These are phyloP conservation scores for Alitta virens DNA, from an alignment of 2,888 invertebrate species.

Conservation along the genomic window DNA sequence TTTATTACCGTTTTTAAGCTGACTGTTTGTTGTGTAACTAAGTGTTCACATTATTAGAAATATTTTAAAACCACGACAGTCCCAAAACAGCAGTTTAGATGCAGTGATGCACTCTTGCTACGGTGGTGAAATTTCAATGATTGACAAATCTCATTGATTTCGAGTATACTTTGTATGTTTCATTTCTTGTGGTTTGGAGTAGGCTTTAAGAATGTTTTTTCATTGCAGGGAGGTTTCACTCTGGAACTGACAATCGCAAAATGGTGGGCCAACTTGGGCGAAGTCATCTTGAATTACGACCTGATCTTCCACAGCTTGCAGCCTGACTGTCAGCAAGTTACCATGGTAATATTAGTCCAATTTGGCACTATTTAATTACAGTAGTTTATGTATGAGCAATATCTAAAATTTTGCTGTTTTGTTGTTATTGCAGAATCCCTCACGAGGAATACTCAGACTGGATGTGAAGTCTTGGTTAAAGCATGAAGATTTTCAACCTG, in stretches of 20 bases:
- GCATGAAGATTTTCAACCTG: conserved; percentile 77
- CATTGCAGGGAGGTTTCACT: conserved; percentile 59
- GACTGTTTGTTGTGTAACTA: no score
- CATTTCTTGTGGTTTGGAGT: no score
- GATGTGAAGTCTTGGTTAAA: conserved; percentile 69
- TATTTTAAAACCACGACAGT: no score
- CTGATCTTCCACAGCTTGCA: conserved; percentile 80
- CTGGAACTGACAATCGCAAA: conserved; percentile 88
- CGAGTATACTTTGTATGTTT: no score
- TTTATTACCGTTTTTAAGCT: no score
- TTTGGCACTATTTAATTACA: background rate
- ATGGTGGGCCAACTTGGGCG: conserved; percentile 91
- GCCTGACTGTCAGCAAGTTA: conserved; percentile 64
- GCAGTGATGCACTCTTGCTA: no score
- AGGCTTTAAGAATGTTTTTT: no score
- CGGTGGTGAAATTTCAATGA: no score
- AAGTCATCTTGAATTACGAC: conserved; percentile 57
- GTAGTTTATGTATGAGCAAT: background rate
- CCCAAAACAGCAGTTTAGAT: no score
- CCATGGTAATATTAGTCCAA: conserved; percentile 63
- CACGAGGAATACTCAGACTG: conserved; percentile 72
- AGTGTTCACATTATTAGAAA: no score
- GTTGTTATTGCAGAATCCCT: conserved; percentile 62
- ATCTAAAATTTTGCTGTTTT: background rate
- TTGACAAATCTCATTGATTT: no score